A percentile compares a stretch with the other conserved stretches of the same genome.
Evolutionary conservation across 2,797 vertebrate genomes (phyloP).

Genomic region (Gymnothorax javanicus): DNA sequence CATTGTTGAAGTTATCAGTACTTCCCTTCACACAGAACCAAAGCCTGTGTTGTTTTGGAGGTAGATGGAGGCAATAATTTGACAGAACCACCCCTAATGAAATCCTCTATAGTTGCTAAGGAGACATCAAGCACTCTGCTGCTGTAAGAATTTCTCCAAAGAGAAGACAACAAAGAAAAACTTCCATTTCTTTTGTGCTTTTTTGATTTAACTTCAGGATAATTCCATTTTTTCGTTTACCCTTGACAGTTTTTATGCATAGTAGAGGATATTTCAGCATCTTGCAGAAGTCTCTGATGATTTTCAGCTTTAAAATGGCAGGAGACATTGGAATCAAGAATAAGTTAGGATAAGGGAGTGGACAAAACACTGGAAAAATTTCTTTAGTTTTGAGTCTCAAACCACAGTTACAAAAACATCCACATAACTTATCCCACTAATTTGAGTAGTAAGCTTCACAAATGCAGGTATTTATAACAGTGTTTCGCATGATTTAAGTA

Average conservation of each 20-base stretch:
- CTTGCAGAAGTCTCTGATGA: neutral
- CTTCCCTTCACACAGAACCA: slow-evolving; percentile 38
- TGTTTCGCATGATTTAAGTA: too few species aligned
- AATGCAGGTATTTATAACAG: too few species aligned
- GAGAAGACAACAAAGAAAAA: neutral
- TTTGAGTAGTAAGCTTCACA: too few species aligned
- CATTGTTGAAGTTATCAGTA: slow-evolving; percentile 27
- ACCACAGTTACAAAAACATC: too few species aligned
- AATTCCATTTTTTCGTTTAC: neutral
- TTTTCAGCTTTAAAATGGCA: neutral
- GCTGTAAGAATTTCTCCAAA: neutral
- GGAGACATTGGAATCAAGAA: neutral
- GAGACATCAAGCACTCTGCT: neutral
- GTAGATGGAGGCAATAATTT: slow-evolving; percentile 36
- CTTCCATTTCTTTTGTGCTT: neutral
- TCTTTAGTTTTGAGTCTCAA: too few species aligned
- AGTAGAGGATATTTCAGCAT: neutral
- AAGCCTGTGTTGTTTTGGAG: slow-evolving; percentile 22
- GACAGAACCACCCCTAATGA: slow-evolving; percentile 27
- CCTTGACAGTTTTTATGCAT: neutral
- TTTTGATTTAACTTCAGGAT: neutral
- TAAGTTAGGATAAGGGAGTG: neutral
- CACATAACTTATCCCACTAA: too few species aligned
- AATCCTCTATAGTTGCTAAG: slow-evolving; percentile 29
- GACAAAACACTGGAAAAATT: too few species aligned